These are phyloP conservation scores for Strongylocentrotus purpuratus DNA, from an alignment of 35 echinoderm and acorn worm species.

Conservation along the genomic window DNA sequence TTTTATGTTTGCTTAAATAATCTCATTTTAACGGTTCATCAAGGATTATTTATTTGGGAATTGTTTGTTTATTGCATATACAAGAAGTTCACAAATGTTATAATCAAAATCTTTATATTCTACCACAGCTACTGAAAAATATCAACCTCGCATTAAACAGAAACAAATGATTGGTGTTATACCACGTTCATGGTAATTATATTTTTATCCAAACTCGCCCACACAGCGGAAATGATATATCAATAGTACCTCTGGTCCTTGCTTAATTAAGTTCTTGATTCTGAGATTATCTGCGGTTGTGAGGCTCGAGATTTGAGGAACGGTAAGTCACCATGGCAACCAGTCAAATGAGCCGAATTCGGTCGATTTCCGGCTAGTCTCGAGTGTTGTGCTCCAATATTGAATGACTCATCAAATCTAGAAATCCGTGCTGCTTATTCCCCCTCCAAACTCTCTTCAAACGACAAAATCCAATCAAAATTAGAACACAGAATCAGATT, in stretches of 20 bases:
- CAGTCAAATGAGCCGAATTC: not conserved
- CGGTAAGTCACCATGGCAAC: not conserved
- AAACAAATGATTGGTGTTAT: not conserved
- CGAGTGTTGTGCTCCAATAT: not conserved
- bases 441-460: not conserved
- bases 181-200: not conserved
- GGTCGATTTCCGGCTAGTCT: slow-evolving; percentile 15
- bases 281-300: not conserved
- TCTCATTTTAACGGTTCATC: no score
- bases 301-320: not conserved
- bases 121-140: not conserved
- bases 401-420: slow-evolving; percentile 3
- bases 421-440: not conserved
- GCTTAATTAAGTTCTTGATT: not conserved
- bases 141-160: not conserved
- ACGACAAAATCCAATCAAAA: not conserved
- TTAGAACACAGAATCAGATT: not conserved
- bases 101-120: not conserved
- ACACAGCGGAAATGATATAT: not conserved
- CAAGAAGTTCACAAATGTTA: no score
- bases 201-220: not conserved
- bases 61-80: no score
- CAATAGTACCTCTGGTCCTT: not conserved
- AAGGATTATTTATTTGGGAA: no score
- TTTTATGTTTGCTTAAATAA: no score